Evolutionary conservation across 1,140 invertebrate genomes (phyloP), one percentile per base, ranked within the genome.

Genomic region (Ptiloglossa arizonensis): DNA sequence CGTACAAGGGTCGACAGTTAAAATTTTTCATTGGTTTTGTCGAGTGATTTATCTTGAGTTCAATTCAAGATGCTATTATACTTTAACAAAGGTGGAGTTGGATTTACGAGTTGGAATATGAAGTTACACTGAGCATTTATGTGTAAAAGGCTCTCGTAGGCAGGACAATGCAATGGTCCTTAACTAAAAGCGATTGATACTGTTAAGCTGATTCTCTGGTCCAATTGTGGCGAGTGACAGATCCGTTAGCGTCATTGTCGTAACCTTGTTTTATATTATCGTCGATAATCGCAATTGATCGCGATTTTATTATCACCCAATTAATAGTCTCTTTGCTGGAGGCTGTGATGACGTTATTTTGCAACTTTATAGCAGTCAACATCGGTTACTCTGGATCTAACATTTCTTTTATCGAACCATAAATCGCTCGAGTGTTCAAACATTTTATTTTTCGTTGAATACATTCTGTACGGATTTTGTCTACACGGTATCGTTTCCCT

Each of bases 261-360:
- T 44, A 57, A 69, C 24, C 15, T 69, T 50, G 22, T 27, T 4
- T 27, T 1, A 1, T 56, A 38, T 69, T 35, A 9, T 44, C 15
- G 13, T 19, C 24, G 67, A 27, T 56, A 69, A 56, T 41, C 22
- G 24, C 24, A 69, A 56, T 56, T 32, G 35, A 56, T 56, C 17
- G 35, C 38, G 48, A 24, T 57, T 19, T 13, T 67, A 35, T n/a
- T 50, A 35, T 35, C 22, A 15, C 5, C 4, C 1, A n/a, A 29
- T 4, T 5, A 57, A 19, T 15, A 13, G 22, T 19, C 32, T 32
- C 46, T 15, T 35, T 19, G 29, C 19, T 32, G 15, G 46, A 1
- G 19, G 1, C 46, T 50, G 0, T 19, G 4, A 15, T 22, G 17
- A 19, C 1, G 19, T 6, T 22, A 6, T 22, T 50, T 2, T 32